A percentile compares a stretch with the other conserved stretches of the same genome.
Conservation (phyloP, 2,888 invertebrate genomes). For the Helicoverpa assulta region DNA sequence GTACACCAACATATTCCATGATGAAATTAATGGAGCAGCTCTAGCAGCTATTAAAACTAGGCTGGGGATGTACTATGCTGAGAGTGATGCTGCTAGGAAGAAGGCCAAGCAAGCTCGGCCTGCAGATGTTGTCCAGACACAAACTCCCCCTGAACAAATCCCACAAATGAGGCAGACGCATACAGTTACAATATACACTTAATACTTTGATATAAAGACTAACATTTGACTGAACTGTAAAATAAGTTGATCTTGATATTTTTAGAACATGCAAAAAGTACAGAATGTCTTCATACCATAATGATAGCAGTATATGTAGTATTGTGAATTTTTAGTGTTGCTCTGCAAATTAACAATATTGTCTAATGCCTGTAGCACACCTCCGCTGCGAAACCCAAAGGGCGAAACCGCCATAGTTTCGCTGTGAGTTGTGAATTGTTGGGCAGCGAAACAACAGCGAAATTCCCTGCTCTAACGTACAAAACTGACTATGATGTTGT, state of each 20-base stretch:
- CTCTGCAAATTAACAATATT: constrained; percentile 4
- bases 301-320: neutral
- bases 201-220: constrained; percentile 22
- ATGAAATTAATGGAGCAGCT: constrained; percentile 89
- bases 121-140: constrained; percentile 77
- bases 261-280: constrained; percentile 19
- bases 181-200: constrained; percentile 84
- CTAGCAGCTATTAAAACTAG: constrained; percentile 88
- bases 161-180: constrained; percentile 81
- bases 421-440: too few species aligned
- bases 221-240: constrained; percentile 47
- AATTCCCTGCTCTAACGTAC: too few species aligned
- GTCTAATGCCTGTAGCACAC: too few species aligned
- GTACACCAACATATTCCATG: constrained; percentile 90
- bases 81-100: constrained; percentile 87
- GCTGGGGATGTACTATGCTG: constrained; percentile 88
- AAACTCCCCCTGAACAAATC: constrained; percentile 76
- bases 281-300: constrained; percentile 5
- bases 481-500: too few species aligned
- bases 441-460: too few species aligned
- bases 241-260: constrained; percentile 48
- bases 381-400: too few species aligned
- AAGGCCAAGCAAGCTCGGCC: constrained; percentile 83
- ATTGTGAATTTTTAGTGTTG: constrained; percentile 7
- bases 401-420: too few species aligned